Evolutionary conservation across 2,113 vertebrate species (phyloP), one percentile per base, ranked within the genome.

Genomic region (Hymenochirus boettgeri): DNA sequence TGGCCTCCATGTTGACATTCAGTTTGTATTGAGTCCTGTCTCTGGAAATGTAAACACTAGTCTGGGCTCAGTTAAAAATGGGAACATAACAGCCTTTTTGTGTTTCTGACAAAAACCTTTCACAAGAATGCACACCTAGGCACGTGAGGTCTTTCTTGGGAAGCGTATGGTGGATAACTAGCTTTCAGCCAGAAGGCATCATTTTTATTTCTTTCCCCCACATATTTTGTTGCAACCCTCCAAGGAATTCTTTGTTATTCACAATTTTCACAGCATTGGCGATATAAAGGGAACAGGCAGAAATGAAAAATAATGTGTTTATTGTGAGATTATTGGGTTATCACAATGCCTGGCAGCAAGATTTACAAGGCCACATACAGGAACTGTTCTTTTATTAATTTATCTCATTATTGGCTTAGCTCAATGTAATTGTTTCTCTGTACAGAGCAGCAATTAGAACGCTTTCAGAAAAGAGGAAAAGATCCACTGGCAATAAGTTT

Each of bases 251-350:
- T 22, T 48, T 48, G 46, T 47, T 18, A 5, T 4, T 9, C 15
- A 12, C 8, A 35, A 35, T 11, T 10, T 48, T 8, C 13, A 18
- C 18, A 64, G 26, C 25, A 19, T 39, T 24, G 54, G 54, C 26
- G 53, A 57, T 29, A 46, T 56, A 42, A 57, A 47, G 42, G 57
- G 39, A 57, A 9, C 39, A 21, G 48, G 26, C 25, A 57, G 53
- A 47, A 50, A 37, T 65, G 54, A 65, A 65, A 50, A 56, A 65
- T 65, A 57, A 65, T 65, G 63, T 57, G 54, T 57, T 15, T 31
- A 57, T 57, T 65, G 53, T 65, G 26, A 25, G 54, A 57, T 57
- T 47, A 57, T 54, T 31, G 24, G 51, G 39, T 65, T 65, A 56
- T 65, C 54, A 24, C 21, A 13, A 51, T 29, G 26, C 39, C 63